A percentile compares a stretch with the other conserved stretches of the same genome.
Conservation (phyloP, 2,797 vertebrate genomes). For the Bucorvus abyssinicus region DNA sequence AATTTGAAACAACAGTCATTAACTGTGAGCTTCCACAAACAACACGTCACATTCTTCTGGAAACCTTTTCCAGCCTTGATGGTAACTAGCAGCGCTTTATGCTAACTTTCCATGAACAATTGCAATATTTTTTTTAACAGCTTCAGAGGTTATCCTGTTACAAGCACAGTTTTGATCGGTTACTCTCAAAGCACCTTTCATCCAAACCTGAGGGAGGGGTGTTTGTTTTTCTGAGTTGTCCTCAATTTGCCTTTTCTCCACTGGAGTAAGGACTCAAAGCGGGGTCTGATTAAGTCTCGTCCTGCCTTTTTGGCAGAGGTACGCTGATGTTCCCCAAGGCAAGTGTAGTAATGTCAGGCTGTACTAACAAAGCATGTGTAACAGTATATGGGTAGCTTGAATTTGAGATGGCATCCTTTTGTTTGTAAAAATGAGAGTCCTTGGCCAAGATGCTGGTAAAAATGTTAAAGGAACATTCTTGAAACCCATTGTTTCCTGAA, state of each 20-base stretch:
- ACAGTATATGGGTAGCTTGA: not conserved
- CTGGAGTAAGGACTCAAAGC: not conserved
- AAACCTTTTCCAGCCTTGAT: not conserved
- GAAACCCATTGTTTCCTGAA: not conserved
- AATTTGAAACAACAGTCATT: not conserved
- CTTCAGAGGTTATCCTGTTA: not conserved
- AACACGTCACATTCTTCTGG: not conserved
- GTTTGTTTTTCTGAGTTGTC: not conserved
- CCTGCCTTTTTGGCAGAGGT: not conserved
- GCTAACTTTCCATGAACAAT: not conserved
- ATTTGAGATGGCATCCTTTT: not conserved
- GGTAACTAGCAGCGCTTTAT: not conserved
- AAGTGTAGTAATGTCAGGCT: not conserved
- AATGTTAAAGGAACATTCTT: not conserved
- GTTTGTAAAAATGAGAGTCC: not conserved
- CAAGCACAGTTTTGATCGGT: not conserved
- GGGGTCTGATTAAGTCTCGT: not conserved
- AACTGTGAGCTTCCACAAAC: not conserved
- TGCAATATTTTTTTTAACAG: not conserved
- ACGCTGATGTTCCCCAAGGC: not conserved
- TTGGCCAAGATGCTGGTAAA: not conserved
- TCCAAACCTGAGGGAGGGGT: not conserved
- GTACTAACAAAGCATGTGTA: not conserved
- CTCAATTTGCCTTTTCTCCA: not conserved
- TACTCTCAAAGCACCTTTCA: not conserved